Evolutionary conservation across 2,888 invertebrate genomes (phyloP), one percentile per base, ranked within the genome.

Genomic region (Eupithecia subumbrata): DNA sequence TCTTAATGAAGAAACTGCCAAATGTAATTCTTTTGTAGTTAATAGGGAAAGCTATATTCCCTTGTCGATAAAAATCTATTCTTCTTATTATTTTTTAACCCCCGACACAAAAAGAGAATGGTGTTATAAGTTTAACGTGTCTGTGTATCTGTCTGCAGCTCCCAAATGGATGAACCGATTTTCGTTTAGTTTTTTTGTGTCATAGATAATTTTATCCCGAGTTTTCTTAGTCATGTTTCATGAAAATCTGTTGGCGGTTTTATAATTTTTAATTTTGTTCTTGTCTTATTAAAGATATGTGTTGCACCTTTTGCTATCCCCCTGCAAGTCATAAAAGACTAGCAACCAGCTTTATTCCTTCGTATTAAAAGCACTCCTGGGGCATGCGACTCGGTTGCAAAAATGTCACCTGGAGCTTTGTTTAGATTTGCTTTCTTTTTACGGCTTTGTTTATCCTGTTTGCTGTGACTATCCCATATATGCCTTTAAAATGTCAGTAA

Each of bases 371-470:
- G 68, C 68, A 71, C 63, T 63, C 68, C 37, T 63, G 25, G 68
- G 71, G 67, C 40, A 71, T 45, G 68, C 48, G 63, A 68, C 68
- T 71, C 22, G 63, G 37, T 25, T 71, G 60, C 71, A 75, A 71
- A 64, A 73, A 56, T 48, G 56, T 30, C 70, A 71, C 71, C 45
- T 52, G 67, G 63, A 60, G 60, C 71, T n/a, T 22, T 22, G 68
- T 68, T 71, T 18, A 40, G 67, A 43, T 68, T 60, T 71, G 60
- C 68, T 71, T 72, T 63, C 60, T 63, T 71, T 71, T 60, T 63
- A 56, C 60, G 40, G 45, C 66, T 48, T 74, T 56, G 70, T 71
- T 71, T 69, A 16, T 48, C 25, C 60, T 60, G 22, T 60, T n/a
- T 72, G 66, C 45, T 66, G 30, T 43, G 43, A 22, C 40, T 68